Evolutionary conservation across 2,113 vertebrate genomes (phyloP).

Genomic region (Chloropsis hardwickii): DNA sequence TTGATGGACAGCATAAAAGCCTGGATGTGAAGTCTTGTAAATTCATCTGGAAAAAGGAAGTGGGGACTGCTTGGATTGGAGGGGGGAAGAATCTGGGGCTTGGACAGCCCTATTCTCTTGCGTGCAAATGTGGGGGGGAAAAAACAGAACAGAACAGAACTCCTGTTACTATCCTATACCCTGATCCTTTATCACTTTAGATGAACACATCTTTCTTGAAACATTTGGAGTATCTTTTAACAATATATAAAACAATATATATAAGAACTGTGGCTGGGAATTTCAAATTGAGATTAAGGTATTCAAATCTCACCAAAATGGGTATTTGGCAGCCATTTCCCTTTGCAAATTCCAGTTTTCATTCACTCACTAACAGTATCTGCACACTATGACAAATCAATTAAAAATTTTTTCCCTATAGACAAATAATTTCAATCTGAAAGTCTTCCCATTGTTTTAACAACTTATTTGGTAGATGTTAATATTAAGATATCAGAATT

Average conservation of each 20-base stretch:
- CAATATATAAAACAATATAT: neutral
- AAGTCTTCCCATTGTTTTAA: neutral
- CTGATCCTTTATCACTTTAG: neutral
- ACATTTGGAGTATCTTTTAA: neutral
- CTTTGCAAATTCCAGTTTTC: neutral
- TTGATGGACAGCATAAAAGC: constrained; percentile 39
- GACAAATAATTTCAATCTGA: neutral
- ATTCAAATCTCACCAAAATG: neutral
- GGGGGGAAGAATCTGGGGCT: neutral
- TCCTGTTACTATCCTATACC: neutral
- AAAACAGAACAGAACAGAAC: neutral
- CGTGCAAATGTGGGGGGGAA: neutral
- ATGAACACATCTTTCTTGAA: neutral
- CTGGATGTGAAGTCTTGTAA: constrained; percentile 20
- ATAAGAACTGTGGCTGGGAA: neutral
- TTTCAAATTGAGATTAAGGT: neutral
- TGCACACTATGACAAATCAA: neutral
- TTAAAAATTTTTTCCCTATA: neutral
- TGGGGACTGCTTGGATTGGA: neutral
- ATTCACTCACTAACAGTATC: neutral
- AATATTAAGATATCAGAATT: neutral
- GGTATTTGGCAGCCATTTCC: neutral
- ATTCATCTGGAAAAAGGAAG: neutral
- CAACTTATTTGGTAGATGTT: neutral
- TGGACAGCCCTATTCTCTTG: neutral